These are phyloP conservation scores for Oscheius myriophilus DNA, from an alignment of 2,888 invertebrate species.

Conservation along the genomic window DNA sequence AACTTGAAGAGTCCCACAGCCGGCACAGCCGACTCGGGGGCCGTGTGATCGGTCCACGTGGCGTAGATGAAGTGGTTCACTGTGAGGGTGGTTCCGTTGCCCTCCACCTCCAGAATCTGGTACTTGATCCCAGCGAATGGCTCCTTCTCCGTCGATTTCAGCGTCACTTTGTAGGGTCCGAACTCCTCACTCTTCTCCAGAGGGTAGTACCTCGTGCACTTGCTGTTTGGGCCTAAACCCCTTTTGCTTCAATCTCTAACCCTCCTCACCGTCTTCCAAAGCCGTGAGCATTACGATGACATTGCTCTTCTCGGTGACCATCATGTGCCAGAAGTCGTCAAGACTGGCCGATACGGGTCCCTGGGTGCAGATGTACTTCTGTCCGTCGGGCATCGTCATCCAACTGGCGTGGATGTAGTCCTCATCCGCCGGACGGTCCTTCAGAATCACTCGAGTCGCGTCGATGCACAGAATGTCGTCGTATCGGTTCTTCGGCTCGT, in stretches of 20 bases:
- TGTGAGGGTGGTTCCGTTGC: neutral
- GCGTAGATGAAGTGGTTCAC: slow-evolving; percentile 37
- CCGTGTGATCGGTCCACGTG: slow-evolving; percentile 52
- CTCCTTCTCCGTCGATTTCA: neutral
- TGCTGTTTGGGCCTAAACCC: neutral
- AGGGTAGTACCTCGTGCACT: slow-evolving; percentile 23
- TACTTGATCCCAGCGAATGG: slow-evolving; percentile 4
- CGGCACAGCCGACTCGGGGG: slow-evolving; percentile 33
- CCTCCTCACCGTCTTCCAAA: slow-evolving; percentile 31
- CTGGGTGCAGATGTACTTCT: slow-evolving; percentile 62
- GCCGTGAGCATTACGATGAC: slow-evolving; percentile 87
- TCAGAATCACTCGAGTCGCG: slow-evolving; percentile 40
- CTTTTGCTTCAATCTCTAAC: no score
- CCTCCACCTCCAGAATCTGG: slow-evolving; percentile 12
- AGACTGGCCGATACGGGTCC: slow-evolving; percentile 89
- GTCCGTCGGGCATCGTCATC: slow-evolving; percentile 43
- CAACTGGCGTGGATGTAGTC: slow-evolving; percentile 59
- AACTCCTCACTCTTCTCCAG: neutral
- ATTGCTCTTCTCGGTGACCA: slow-evolving; percentile 95
- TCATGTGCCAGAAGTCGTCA: slow-evolving; percentile 96
- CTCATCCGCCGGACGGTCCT: slow-evolving; percentile 35
- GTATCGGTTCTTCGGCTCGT: slow-evolving; percentile 35
- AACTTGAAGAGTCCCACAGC: slow-evolving; percentile 32
- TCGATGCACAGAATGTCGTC: slow-evolving; percentile 42
- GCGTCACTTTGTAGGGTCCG: slow-evolving; percentile 18